A percentile compares a stretch with the other conserved stretches of the same genome.
Conservation (phyloP, 30 jellyfish, hydroid and myxozoan genomes). For the Hydra vulgaris region DNA sequence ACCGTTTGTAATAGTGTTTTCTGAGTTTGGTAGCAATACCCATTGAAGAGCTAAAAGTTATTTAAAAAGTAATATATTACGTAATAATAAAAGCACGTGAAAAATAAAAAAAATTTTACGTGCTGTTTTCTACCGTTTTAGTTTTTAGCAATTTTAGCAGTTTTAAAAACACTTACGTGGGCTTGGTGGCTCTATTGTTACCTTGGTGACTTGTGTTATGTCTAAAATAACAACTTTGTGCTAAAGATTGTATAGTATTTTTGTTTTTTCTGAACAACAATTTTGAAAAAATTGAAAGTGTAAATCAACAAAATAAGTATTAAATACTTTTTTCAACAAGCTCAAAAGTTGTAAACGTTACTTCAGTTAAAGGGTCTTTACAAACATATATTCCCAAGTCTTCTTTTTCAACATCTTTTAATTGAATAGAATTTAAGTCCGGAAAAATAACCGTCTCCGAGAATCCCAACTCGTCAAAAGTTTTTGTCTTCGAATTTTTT, state of each 20-base stretch:
- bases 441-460: background rate
- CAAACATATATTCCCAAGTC: background rate
- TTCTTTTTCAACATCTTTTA: background rate
- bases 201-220: too few species aligned
- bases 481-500: background rate
- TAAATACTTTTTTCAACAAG: background rate
- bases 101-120: too few species aligned
- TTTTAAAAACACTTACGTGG: too few species aligned
- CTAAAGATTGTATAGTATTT: too few species aligned
- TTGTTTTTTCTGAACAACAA: too few species aligned
- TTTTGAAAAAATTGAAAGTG: too few species aligned
- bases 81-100: too few species aligned
- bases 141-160: too few species aligned
- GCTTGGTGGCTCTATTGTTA: too few species aligned
- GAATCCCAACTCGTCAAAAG: constrained; percentile 6
- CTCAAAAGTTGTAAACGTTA: background rate
- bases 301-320: background rate
- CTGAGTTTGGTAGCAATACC: constrained; percentile 14
- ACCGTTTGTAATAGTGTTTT: background rate
- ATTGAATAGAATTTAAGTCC: background rate
- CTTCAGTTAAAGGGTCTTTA: background rate
- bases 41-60: constrained; percentile 13
- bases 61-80: too few species aligned
- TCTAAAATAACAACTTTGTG: too few species aligned
- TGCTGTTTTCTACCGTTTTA: too few species aligned